These are phyloP conservation scores for Tuta absoluta DNA, from an alignment of 2,888 invertebrate genomes.

Conservation along the genomic window DNA sequence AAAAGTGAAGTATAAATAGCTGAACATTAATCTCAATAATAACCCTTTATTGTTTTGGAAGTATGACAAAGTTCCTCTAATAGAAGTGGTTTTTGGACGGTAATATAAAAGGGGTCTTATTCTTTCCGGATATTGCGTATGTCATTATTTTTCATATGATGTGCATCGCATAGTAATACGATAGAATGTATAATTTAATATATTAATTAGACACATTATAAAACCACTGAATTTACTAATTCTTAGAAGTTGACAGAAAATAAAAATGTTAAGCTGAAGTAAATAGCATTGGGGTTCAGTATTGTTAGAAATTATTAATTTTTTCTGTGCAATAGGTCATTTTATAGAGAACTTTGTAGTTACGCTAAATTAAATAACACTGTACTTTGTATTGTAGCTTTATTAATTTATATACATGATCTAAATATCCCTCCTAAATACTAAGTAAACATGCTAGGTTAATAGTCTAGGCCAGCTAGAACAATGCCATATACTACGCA, in stretches of 20 bases:
- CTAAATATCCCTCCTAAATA: neutral
- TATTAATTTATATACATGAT: neutral
- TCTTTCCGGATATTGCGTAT: slow-evolving; percentile 73
- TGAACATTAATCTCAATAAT: slow-evolving; percentile 25
- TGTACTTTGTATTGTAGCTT: neutral
- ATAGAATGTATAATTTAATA: too few relatives aligned
- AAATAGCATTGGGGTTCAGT: too few relatives aligned
- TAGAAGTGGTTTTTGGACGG: slow-evolving; percentile 62
- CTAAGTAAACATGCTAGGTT: neutral
- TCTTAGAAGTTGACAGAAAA: too few relatives aligned
- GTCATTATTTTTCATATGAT: slow-evolving; percentile 41
- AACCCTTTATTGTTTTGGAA: slow-evolving; percentile 54
- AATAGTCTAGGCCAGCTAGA: neutral
- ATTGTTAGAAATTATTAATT: too few relatives aligned
- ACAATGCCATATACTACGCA: slow-evolving; percentile 36
- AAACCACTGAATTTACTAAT: too few relatives aligned
- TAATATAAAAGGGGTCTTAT: slow-evolving; percentile 64
- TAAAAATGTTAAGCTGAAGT: too few relatives aligned
- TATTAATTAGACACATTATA: too few relatives aligned
- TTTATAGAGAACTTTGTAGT: neutral
- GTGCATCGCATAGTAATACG: neutral
- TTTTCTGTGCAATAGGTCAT: too few relatives aligned
- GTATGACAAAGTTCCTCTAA: slow-evolving; percentile 64
- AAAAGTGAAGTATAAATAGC: neutral
- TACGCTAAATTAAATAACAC: neutral